phyloP scores from a whole-genome alignment of 37 sponge, comb jelly and placozoan genomes.

The Oscarella lobularis region DNA sequence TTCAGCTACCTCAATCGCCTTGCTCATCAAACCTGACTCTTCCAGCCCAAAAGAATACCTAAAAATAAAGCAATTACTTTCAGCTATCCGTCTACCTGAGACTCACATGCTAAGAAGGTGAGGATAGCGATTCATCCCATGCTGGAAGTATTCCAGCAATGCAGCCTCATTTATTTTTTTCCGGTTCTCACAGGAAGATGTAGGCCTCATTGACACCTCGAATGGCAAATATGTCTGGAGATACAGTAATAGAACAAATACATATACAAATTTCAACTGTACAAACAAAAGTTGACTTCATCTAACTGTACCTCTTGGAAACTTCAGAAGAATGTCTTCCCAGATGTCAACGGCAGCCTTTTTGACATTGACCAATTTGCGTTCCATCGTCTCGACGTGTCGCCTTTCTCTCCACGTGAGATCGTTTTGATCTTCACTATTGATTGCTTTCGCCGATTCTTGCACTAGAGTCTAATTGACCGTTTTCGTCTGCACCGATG shows the following conservation, averaged over 20 bases:
- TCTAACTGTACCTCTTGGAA: constrained; percentile 9
- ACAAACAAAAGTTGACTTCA: too few relatives aligned
- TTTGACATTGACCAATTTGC: not conserved
- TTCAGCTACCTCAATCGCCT: constrained; percentile 6
- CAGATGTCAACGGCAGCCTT: not conserved
- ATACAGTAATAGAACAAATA: too few relatives aligned
- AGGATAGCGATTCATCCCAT: not conserved
- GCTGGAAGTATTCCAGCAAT: not conserved
- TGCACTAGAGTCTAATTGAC: too few relatives aligned
- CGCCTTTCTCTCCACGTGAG: not conserved
- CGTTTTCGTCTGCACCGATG: too few relatives aligned
- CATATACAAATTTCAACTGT: too few relatives aligned
- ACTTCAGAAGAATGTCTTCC: not conserved
- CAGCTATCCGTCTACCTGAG: too few relatives aligned
- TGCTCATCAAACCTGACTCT: constrained; percentile 8
- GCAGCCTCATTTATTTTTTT: not conserved
- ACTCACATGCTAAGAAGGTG: not conserved
- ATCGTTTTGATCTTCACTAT: too few relatives aligned
- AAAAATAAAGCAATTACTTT: too few relatives aligned
- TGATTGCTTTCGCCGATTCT: too few relatives aligned
- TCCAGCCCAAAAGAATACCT: constrained; percentile 33
- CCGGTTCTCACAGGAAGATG: not conserved
- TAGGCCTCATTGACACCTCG: not conserved
- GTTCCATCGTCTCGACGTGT: not conserved
- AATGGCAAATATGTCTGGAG: not conserved